Evolutionary conservation across 2,113 vertebrate species (phyloP), one percentile per base, ranked within the genome.

Genomic region (Callipepla squamata): DNA sequence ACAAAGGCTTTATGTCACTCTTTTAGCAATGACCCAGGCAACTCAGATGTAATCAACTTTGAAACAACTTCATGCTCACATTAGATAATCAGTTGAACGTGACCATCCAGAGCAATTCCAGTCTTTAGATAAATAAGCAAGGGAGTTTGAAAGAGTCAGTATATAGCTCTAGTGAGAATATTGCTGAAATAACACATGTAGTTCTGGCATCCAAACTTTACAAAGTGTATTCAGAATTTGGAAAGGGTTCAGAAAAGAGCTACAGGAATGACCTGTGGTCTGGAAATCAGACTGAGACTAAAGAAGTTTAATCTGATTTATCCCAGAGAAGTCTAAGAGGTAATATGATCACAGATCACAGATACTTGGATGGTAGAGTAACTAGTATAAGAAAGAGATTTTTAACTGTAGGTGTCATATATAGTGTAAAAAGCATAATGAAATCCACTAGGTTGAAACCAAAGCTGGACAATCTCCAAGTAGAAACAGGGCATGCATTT

Each of bases 221-320:
- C 51, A 85, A 89, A 93, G 75, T 4, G 2, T 50, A 62, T 79
- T 87, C 68, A 82, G 57, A 85, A 63, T 77, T 95, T 91, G 94
- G 92, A 93, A 93, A 32, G 13, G 3, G 51, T 80, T 94, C 96
- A 92, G 81, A 90, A 92, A 89, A 96, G 34, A 91, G 47, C 79
- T 94, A 65, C 34, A 51, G 47, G 85, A 92, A 63, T 92, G 84
- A 92, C 86, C 91, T 77, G 75, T 87, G 85, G 84, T 92, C 89
- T 93, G 75, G 85, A 96, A 95, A 94, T 91, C 85, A 96, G 94
- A 57, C 84, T 92, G 89, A 93, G 72, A 92, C 91, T 83, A 87
- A 96, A 94, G 91, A 85, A 74, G 72, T 79, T 92, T 91, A 92
- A 85, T 92, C 85, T 94, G 95, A 87, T 94, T 93, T 91, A 89